These are phyloP conservation scores for Apodemus agrarius DNA, from an alignment of 2,797 vertebrate genomes.

Conservation along the genomic window DNA sequence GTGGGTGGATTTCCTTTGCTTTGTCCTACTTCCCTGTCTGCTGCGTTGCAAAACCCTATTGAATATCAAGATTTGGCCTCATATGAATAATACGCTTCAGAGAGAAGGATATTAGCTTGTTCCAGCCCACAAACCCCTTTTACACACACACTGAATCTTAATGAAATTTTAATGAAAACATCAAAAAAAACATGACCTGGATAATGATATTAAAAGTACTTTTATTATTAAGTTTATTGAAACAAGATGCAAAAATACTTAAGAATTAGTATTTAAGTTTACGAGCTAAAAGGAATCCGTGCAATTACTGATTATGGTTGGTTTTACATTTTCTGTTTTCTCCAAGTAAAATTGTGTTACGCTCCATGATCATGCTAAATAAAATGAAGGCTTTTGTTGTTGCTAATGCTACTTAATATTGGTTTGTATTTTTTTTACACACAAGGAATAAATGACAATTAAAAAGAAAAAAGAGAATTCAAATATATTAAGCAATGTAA, in stretches of 20 bases:
- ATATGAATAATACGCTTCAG: conserved; percentile 58
- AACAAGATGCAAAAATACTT: conserved; percentile 44
- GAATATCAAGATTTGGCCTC: conserved; percentile 63
- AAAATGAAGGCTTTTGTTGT: not conserved
- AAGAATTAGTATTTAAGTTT: conserved; percentile 43
- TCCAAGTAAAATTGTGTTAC: not conserved
- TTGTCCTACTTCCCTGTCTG: conserved; percentile 65
- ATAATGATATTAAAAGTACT: conserved; percentile 30
- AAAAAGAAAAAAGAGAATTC: not conserved
- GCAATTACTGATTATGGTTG: not conserved
- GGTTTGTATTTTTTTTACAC: not conserved
- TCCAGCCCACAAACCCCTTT: conserved; percentile 21
- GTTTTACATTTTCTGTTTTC: conserved; percentile 60
- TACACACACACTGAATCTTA: conserved; percentile 24
- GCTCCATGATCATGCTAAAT: conserved; percentile 32
- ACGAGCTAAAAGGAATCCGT: conserved; percentile 39
- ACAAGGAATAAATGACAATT: not conserved
- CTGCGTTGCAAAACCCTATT: conserved; percentile 50
- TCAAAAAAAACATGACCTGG: not conserved
- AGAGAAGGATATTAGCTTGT: conserved; percentile 55
- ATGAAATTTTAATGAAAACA: not conserved
- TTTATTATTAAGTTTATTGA: not conserved
- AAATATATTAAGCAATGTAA: not conserved
- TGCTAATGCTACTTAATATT: not conserved
- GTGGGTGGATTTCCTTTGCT: conserved; percentile 37